phyloP scores from a whole-genome alignment of 2,797 vertebrate species.

The Steatocranus sp. region DNA sequence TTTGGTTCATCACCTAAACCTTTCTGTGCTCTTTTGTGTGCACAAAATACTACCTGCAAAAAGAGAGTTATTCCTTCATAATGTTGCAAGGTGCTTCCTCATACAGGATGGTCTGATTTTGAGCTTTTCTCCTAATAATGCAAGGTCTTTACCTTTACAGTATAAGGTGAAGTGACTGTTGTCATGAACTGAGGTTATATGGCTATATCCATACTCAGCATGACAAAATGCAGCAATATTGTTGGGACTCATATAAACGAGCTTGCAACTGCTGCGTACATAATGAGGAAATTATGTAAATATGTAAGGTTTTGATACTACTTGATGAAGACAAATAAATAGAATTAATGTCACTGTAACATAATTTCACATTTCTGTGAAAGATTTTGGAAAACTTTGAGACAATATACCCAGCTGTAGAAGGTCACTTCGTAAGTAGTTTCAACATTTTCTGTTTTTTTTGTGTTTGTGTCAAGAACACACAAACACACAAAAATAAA shows the following conservation, averaged over 20 bases:
- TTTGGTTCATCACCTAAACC: background rate
- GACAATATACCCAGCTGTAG: background rate
- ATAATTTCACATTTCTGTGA: background rate
- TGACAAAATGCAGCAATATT: background rate
- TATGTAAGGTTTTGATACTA: background rate
- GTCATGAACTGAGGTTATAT: background rate
- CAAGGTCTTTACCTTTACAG: background rate
- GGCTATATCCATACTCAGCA: background rate
- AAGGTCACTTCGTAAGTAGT: background rate
- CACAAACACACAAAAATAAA: background rate
- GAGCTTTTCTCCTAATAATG: background rate
- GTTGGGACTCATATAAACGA: background rate
- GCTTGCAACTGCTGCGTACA: background rate
- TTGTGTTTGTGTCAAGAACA: background rate
- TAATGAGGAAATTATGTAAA: background rate
- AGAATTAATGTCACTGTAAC: background rate
- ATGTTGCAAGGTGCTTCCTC: background rate
- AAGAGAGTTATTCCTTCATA: background rate
- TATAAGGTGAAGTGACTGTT: background rate
- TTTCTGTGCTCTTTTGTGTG: background rate
- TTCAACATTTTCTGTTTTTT: background rate
- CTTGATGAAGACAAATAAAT: background rate
- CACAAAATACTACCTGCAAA: background rate
- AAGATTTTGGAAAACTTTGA: background rate
- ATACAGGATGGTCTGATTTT: background rate